Percentiles rank a stretch among this genome's conserved stretches.
These are phyloP conservation scores for Umimayanthus chanpuru DNA, from an alignment of 92 coral and sea anemone species.

Conservation along the genomic window DNA sequence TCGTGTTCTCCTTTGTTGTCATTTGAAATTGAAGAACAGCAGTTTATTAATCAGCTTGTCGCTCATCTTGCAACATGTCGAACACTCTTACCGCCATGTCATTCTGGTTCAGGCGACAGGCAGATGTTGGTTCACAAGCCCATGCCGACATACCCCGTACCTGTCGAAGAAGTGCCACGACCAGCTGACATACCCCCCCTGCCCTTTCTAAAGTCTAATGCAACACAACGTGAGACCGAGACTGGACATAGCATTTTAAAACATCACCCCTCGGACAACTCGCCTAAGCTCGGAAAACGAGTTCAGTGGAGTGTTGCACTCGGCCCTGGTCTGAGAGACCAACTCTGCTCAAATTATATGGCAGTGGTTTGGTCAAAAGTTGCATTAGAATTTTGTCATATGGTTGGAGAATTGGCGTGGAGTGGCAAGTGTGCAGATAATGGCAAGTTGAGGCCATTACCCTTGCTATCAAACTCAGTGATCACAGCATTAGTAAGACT, in stretches of 20 bases:
- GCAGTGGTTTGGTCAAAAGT: constrained; percentile 78
- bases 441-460: constrained; percentile 48
- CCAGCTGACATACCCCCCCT: not conserved
- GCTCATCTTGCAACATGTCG: constrained; percentile 70
- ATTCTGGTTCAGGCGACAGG: constrained; percentile 9
- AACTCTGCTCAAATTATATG: constrained; percentile 68
- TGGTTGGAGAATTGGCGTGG: constrained; percentile 53
- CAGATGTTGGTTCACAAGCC: constrained; percentile 10
- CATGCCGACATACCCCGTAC: constrained; percentile 14
- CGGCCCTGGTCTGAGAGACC: constrained; percentile 60
- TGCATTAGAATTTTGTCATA: constrained; percentile 60
- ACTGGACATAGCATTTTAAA: constrained; percentile 76
- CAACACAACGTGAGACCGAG: constrained; percentile 43
- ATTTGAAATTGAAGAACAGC: constrained; percentile 67
- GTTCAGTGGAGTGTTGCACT: constrained; percentile 83
- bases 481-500: constrained; percentile 45
- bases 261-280: constrained; percentile 55
- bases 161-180: constrained; percentile 41
- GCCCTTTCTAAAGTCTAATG: not conserved
- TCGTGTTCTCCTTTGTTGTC: constrained; percentile 61
- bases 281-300: constrained; percentile 76
- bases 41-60: constrained; percentile 68
- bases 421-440: constrained; percentile 11
- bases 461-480: constrained; percentile 66
- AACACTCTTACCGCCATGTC: constrained; percentile 56